Base-by-base conservation (phyloP, 1,140 invertebrate species). In the Microplitis mediator region DNA sequence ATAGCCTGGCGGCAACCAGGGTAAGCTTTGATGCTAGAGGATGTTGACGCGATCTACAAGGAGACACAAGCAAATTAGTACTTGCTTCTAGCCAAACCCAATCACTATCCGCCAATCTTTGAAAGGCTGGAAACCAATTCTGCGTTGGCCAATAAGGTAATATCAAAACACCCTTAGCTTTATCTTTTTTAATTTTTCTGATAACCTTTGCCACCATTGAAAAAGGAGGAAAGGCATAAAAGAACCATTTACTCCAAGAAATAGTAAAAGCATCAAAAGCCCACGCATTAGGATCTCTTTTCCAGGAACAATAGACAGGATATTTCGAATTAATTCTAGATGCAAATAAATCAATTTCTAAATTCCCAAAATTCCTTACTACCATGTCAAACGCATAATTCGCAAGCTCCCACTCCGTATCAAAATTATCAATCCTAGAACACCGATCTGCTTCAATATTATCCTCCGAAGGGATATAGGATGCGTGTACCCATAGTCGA, bases 141-240 rank as follows among this genome's bases (percentile, higher is more conserved):
- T 71, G 73, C 32, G 62, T 56, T 31, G 68, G 67, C 79, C 80
- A 80, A 14, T 74, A 16, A 6, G 78, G 80, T 13, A 80, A 73
- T 4, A 79, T 68, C 31, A 80, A 13, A 16, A 81, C 76, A n/a
- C 74, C 76, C n/a, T 36, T 45, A 62, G 74, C 74, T 50, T 72
- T 70, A 35, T 79, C 77, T 56, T 36, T 4, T 4, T 62, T 74
- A 34, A 78, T 76, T 75, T 79, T 81, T 45, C 71, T 36, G 1
- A 79, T 50, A 36, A 71, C 63, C 61, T 61, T 74, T 36, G 72
- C 34, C 66, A 80, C 79, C 4, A 77, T 16, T 9, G 75, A 66
- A 76, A 81, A 80, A 4, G 76, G 74, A 16, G 69, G 70, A 60
- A 78, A 74, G 14, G 76, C 75, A 62, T 78, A 78, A 66, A 73